phyloP scores from a whole-genome alignment of 2,113 vertebrate genomes.

The Pedionomus torquatus region DNA sequence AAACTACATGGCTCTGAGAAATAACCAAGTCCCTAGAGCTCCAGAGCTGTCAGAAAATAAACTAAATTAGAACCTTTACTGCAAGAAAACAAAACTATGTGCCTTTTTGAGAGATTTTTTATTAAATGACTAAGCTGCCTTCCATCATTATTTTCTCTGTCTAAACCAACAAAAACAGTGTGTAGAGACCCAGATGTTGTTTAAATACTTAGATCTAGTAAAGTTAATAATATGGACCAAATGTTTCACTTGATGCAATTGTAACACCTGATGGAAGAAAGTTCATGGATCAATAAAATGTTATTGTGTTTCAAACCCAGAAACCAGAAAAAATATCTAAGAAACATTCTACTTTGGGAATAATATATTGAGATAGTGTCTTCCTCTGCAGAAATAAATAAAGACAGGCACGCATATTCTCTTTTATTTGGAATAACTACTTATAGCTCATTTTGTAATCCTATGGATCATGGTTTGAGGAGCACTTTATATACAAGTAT shows the following conservation, averaged over 20 bases:
- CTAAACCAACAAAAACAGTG: neutral
- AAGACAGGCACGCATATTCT: neutral
- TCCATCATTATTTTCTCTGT: neutral
- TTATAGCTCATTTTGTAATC: neutral
- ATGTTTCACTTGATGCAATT: neutral
- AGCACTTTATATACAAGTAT: neutral
- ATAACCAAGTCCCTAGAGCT: neutral
- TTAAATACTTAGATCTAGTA: neutral
- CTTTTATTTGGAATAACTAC: neutral
- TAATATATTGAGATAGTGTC: neutral
- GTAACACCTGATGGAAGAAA: neutral
- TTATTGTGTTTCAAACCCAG: neutral
- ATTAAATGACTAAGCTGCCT: neutral
- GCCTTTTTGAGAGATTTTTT: neutral
- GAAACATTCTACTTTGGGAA: neutral
- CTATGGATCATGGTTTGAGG: neutral
- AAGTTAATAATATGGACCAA: neutral
- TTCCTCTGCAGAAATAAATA: neutral
- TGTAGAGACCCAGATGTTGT: neutral
- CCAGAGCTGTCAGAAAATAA: neutral
- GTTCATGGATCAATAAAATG: neutral
- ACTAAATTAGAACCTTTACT: neutral
- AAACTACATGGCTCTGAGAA: neutral
- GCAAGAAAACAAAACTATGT: neutral
- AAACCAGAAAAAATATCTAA: neutral